A percentile compares a stretch with the other conserved stretches of the same genome.
These are phyloP conservation scores for Polydrusus tereticollis DNA, from an alignment of 2,888 invertebrate genomes.

Conservation along the genomic window DNA sequence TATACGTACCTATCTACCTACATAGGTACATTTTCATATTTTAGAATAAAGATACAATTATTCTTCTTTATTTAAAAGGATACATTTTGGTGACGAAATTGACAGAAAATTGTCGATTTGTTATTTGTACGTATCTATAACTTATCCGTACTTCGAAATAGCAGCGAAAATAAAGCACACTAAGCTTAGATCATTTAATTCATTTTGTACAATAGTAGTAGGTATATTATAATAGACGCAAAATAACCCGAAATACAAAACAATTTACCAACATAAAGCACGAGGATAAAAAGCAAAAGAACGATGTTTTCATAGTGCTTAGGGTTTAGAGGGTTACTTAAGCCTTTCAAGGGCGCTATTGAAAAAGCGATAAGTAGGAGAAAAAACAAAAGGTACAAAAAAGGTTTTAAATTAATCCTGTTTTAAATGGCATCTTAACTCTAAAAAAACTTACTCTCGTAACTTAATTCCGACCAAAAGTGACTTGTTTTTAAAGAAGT, in stretches of 20 bases:
- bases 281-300: neutral
- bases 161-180: no score
- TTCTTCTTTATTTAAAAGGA: no score
- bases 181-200: no score
- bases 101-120: no score
- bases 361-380: neutral
- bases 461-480: neutral
- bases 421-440: neutral
- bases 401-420: neutral
- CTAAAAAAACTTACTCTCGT: neutral
- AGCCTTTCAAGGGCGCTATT: neutral
- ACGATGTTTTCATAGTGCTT: conserved; percentile 4
- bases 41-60: no score
- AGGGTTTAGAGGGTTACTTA: conserved; percentile 3
- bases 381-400: conserved; percentile 8
- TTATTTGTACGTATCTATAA: no score
- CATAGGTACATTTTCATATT: no score
- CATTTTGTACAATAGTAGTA: no score
- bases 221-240: no score
- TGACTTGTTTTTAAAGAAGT: neutral
- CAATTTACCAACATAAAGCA: conserved; percentile 3
- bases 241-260: neutral
- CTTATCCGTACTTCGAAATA: no score
- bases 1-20: no score
- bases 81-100: no score